Evolutionary conservation across 2,113 vertebrate genomes (phyloP), one percentile per base, ranked within the genome.

Genomic region (Austrofundulus limnaeus): DNA sequence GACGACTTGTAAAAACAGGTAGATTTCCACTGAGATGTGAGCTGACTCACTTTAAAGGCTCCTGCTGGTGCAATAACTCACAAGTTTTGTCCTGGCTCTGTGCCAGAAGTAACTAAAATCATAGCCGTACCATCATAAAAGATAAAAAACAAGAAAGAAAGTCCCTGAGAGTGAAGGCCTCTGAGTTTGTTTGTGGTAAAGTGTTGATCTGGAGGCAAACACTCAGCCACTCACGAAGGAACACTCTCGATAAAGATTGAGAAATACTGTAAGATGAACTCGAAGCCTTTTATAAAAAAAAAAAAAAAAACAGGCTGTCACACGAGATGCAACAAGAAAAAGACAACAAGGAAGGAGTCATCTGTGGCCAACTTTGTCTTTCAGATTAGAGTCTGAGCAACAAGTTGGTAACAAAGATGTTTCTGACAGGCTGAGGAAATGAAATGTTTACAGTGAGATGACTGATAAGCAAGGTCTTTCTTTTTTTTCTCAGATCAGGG

Each of bases 1-100:
- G 81, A 82, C 86, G 81, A 87, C 93, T 92, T 92, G 92, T 92
- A 92, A 89, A 91, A 92, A 92, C 89, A 92, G 92, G 91, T 88
- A 87, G 31, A 50, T 85, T 88, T 92, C 88, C 81, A 73, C 70
- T 19, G 77, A 82, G 83, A 84, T 67, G 42, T 75, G 79, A 70
- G 87, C 50, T 89, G 89, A 88, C 82, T 91, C 88, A 90, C 83
- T 78, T 89, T 80, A 91, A 91, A 83, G 68, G 66, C 76, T 75
- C 72, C 76, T 77, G 70, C 80, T 70, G 75, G 72, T 41, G 85
- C 79, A 82, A 81, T 88, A 88, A 85, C 80, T 88, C 85, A 85
- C 56, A 60, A 66, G 50, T n/a, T 2, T 20, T 54, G 55, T 20
- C 37, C 75, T 90, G 87, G 84, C 81, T 6, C 48, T 45, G 54